A percentile compares a stretch with the other conserved stretches of the same genome.
phyloP scores from a whole-genome alignment of 2,113 vertebrate genomes.

The Aix galericulata region DNA sequence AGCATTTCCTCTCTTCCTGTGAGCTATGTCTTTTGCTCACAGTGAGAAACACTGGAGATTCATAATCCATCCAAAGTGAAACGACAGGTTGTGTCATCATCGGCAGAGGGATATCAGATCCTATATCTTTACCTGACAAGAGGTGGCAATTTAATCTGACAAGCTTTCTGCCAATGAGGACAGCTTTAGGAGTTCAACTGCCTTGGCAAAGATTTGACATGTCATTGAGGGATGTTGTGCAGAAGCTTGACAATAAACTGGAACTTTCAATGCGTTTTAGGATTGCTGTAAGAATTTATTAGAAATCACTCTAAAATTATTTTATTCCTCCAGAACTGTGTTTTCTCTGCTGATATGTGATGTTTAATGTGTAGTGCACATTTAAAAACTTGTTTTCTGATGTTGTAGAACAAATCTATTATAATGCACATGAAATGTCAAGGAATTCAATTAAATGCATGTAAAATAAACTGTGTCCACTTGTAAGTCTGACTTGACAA shows the following conservation, averaged over 20 bases:
- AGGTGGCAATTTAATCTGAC: conserved; percentile 78
- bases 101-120: conserved; percentile 47
- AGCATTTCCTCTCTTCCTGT: not conserved
- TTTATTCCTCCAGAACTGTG: conserved; percentile 65
- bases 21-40: not conserved
- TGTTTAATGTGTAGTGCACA: conserved; percentile 70
- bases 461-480: conserved; percentile 70
- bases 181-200: conserved; percentile 68
- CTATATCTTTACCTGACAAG: conserved; percentile 72
- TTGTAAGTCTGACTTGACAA: conserved; percentile 66
- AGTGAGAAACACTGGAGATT: conserved; percentile 18
- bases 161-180: conserved; percentile 71
- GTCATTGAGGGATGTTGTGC: conserved; percentile 67
- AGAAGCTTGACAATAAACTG: conserved; percentile 73
- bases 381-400: conserved; percentile 73
- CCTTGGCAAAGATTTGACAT: conserved; percentile 67
- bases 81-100: conserved; percentile 49
- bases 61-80: conserved; percentile 26
- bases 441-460: conserved; percentile 64
- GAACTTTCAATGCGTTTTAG: conserved; percentile 73
- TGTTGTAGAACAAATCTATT: conserved; percentile 70
- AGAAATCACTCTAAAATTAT: conserved; percentile 80
- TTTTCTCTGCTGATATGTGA: conserved; percentile 70
- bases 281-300: conserved; percentile 79
- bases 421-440: conserved; percentile 59